Base-by-base conservation (phyloP, 2,888 invertebrate genomes). In the Pelosia muscerda region DNA sequence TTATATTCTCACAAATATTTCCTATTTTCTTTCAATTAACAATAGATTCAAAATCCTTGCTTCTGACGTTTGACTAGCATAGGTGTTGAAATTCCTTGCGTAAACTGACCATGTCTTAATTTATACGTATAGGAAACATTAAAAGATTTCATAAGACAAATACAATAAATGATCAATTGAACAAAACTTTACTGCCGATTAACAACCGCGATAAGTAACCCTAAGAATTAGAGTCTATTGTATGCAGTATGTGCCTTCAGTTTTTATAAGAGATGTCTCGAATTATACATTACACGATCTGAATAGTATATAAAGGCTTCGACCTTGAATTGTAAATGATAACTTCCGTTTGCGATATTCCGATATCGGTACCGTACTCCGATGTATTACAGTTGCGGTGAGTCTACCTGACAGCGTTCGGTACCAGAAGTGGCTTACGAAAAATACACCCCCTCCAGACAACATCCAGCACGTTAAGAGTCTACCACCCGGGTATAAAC, bases 261-360 rank as follows among this genome's bases (percentile, higher is more conserved):
- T 67, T 65, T 68, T 70, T 68, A 15, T 55, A 57, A 74, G 65
- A 76, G 61, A 72, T 72, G 69, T 74, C 69, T 71, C 69, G 66
- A 68, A 72, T 69, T 64, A 58, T 72, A 25, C 63, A 58, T 38
- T 13, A 56, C 70, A 78, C 75, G 77, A 11, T 26, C 38, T n/a
- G 73, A 72, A 59, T 78, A 58, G 57, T 28, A 63, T 75, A 73
- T 60, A 26, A 49, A 25, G 63, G 13, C 0, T 49, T 10, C 19
- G 61, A 61, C 79, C 79, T 80, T 80, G 72, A 67, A 69, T 66
- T 22, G 13, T 15, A 28, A 26, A 38, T 23, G 61, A 25, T 59
- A 38, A 71, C 76, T 76, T 78, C 78, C 71, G 75, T 71, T 80
- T 63, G 75, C 71, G 57, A 71, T 70, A 26, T 74, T 66, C 66